phyloP scores from a whole-genome alignment of 2,888 invertebrate genomes.

The Agrochola lota region DNA sequence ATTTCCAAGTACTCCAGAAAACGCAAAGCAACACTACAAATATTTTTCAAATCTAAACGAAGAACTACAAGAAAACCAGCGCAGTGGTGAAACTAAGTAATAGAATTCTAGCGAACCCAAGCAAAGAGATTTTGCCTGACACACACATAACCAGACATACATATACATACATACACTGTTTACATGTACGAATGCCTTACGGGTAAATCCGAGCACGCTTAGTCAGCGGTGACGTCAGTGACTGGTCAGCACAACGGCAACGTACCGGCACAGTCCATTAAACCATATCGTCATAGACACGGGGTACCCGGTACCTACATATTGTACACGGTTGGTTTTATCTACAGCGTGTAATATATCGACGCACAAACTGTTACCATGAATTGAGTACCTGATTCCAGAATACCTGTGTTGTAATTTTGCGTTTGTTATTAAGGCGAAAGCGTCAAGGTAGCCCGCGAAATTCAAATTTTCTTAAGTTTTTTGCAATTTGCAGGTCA shows the following conservation, averaged over 20 bases:
- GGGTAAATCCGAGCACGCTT: slow-evolving; percentile 50
- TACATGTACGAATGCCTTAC: slow-evolving; percentile 42
- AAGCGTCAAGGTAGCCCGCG: too few species aligned
- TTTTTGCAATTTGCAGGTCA: too few species aligned
- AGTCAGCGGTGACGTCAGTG: slow-evolving; percentile 58
- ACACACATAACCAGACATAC: slow-evolving; percentile 12
- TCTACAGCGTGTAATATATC: not conserved
- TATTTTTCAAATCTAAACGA: slow-evolving; percentile 14
- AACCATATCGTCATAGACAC: slow-evolving; percentile 59
- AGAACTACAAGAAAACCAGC: not conserved
- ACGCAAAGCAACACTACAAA: not conserved
- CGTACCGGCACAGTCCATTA: slow-evolving; percentile 62
- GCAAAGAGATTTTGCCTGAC: slow-evolving; percentile 10
- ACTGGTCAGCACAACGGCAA: slow-evolving; percentile 58
- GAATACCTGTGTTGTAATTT: not conserved
- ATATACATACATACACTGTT: slow-evolving; percentile 1
- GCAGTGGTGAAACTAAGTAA: slow-evolving; percentile 1
- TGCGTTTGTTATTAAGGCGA: too few species aligned
- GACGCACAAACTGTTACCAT: not conserved
- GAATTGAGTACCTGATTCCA: too few species aligned
- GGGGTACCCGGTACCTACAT: slow-evolving; percentile 14
- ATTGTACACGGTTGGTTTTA: slow-evolving; percentile 12
- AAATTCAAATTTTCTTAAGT: too few species aligned
- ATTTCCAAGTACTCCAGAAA: not conserved
- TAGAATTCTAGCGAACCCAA: slow-evolving; percentile 32